Percentiles rank a stretch among this genome's conserved stretches.
phyloP scores from a whole-genome alignment of 2,797 vertebrate genomes.

The Acridotheres tristis region DNA sequence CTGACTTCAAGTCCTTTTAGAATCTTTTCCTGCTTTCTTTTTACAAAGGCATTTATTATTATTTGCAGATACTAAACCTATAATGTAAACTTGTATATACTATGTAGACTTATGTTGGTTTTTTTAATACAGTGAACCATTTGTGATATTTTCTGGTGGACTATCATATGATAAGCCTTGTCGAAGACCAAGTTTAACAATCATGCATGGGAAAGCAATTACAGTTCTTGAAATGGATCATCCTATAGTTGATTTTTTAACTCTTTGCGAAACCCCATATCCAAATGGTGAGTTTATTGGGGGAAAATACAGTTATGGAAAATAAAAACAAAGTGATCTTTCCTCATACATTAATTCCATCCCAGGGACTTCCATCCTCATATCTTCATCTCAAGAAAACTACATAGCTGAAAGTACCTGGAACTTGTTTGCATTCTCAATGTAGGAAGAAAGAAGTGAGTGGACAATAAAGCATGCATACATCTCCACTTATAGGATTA shows the following conservation, averaged over 20 bases:
- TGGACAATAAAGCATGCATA: background rate
- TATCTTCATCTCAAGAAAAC: background rate
- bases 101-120: background rate
- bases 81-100: background rate
- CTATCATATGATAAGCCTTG: constrained; percentile 94
- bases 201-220: constrained; percentile 98
- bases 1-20: background rate
- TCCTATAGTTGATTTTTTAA: constrained; percentile 96
- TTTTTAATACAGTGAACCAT: constrained; percentile 85
- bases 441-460: background rate
- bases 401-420: background rate
- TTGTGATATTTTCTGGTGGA: constrained; percentile 95
- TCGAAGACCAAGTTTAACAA: constrained; percentile 93
- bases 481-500: background rate
- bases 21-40: background rate
- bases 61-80: background rate
- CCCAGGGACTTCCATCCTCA: background rate
- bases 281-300: constrained; percentile 86
- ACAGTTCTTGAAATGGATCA: constrained; percentile 99
- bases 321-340: background rate
- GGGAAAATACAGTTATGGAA: background rate
- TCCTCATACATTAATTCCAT: background rate
- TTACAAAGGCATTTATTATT: background rate
- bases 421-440: background rate
- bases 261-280: constrained; percentile 95